A percentile compares a stretch with the other conserved stretches of the same genome.
These are phyloP conservation scores for Gadus macrocephalus DNA, from an alignment of 2,113 vertebrate genomes.

Conservation along the genomic window DNA sequence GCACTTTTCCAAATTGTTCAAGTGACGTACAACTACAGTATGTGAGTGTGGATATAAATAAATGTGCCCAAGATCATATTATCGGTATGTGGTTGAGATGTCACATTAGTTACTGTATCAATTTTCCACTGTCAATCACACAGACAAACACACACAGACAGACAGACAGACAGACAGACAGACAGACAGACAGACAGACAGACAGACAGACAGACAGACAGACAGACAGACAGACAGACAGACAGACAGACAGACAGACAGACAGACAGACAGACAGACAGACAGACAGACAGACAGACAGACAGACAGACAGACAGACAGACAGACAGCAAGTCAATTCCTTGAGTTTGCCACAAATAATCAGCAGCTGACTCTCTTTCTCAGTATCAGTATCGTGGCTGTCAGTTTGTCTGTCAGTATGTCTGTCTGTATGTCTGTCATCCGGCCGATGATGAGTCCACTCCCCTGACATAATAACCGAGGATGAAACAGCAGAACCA, in stretches of 20 bases:
- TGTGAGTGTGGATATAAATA: conserved; percentile 7
- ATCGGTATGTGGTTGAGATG: conserved; percentile 7
- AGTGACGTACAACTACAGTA: background rate
- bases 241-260: no score
- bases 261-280: no score
- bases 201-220: background rate
- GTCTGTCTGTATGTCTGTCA: background rate
- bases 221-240: background rate
- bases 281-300: no score
- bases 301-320: no score
- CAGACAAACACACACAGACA: background rate
- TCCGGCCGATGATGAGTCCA: background rate
- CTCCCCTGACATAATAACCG: background rate
- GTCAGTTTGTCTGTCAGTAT: background rate
- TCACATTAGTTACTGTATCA: conserved; percentile 42
- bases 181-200: background rate
- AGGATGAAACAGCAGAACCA: background rate
- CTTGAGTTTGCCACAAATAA: no score
- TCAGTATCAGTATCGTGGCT: background rate
- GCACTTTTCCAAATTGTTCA: no score
- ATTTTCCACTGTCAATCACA: conserved; percentile 38
- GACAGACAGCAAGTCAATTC: no score
- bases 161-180: background rate
- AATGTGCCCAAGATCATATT: no score
- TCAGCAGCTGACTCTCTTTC: no score